Percentiles rank a stretch among this genome's conserved stretches.
Evolutionary conservation across 1,140 invertebrate genomes (phyloP).

Genomic region (Muscidifurax raptorellus): DNA sequence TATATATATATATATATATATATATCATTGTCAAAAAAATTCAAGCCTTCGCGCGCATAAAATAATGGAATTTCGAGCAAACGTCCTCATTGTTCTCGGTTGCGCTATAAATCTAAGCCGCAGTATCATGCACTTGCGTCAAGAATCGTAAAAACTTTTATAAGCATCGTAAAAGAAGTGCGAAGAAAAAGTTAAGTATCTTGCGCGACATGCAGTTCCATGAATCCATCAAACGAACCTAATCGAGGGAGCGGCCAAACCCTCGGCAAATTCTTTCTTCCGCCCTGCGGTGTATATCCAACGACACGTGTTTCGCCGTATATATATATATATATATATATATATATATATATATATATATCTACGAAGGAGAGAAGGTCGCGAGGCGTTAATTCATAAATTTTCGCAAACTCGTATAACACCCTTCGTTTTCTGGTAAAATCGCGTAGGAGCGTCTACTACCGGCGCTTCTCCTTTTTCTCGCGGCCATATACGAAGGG

Average conservation of each 20-base stretch:
- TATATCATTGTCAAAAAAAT: no score
- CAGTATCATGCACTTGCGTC: not conserved
- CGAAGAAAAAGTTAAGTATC: not conserved
- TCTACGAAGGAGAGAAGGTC: not conserved
- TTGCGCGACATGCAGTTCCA: not conserved
- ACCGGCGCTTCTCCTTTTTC: not conserved
- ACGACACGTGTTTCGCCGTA: constrained; percentile 22
- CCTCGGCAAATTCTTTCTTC: not conserved
- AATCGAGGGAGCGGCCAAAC: not conserved
- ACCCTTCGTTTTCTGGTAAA: constrained; percentile 3
- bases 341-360: no score
- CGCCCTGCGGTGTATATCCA: not conserved
- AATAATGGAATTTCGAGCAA: not conserved
- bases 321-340: no score
- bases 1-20: no score
- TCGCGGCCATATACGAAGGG: not conserved
- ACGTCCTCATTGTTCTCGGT: not conserved
- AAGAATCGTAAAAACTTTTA: not conserved
- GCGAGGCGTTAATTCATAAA: constrained; percentile 49
- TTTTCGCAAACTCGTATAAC: constrained; percentile 26
- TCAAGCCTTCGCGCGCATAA: no score
- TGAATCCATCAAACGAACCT: not conserved
- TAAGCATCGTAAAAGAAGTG: not conserved
- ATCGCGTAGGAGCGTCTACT: not conserved
- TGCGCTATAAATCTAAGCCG: not conserved